Conservation (phyloP, 2,113 vertebrate genomes). For the Tachysurus vachellii region DNA sequence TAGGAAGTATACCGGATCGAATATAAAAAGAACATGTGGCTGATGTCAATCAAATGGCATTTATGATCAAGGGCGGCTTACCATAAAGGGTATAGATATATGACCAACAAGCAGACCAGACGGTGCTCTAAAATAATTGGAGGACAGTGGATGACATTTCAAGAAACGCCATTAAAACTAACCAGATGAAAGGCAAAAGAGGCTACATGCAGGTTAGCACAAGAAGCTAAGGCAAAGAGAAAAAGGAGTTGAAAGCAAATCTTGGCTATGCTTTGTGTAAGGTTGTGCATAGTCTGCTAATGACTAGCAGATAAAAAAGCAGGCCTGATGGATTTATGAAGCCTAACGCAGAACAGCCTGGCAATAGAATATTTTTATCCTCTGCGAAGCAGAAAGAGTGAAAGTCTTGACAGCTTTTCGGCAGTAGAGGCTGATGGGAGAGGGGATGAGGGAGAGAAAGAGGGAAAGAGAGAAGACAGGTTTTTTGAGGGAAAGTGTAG, state of each 20-base stretch:
- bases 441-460: conserved; percentile 34
- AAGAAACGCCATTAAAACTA: conserved; percentile 58
- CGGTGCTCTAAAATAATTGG: conserved; percentile 58
- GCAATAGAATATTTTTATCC: conserved; percentile 70
- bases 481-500: conserved; percentile 72
- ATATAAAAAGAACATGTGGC: conserved; percentile 26
- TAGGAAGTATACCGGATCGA: not conserved
- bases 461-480: conserved; percentile 60
- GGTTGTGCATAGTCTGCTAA: conserved; percentile 70
- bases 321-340: conserved; percentile 62
- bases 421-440: conserved; percentile 67
- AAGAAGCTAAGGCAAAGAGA: conserved; percentile 29
- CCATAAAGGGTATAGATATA: conserved; percentile 27
- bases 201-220: conserved; percentile 35
- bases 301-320: conserved; percentile 62
- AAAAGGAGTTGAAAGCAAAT: conserved; percentile 47
- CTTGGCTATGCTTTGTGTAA: conserved; percentile 56
- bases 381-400: conserved; percentile 53
- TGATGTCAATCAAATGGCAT: conserved; percentile 42
- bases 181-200: conserved; percentile 54
- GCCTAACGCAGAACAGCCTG: conserved; percentile 55
- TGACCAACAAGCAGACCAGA: conserved; percentile 39
- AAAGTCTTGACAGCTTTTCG: conserved; percentile 74
- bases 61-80: conserved; percentile 40
- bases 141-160: conserved; percentile 59